Base-by-base conservation (phyloP, 2,797 vertebrate species). In the Glossophaga mutica region DNA sequence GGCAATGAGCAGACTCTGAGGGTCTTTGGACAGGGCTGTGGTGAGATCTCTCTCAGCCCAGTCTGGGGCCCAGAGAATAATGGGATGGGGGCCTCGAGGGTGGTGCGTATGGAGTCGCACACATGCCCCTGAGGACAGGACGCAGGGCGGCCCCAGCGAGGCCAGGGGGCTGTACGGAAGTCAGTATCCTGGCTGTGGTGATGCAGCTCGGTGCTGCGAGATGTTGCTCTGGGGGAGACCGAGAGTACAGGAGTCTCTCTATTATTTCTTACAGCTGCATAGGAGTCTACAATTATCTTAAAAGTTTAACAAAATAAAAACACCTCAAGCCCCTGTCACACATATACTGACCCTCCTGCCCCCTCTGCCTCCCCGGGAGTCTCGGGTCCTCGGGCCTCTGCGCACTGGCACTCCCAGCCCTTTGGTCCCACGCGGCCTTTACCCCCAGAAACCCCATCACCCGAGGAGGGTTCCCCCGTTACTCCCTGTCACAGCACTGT, bases 141-240 rank as follows among this genome's bases (percentile, higher is more conserved):
- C 29, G 29, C 16, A 1, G 11, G 16, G 21, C 34, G 14, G 42
- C 3, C 16, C 19, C 34, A 59, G 18, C 19, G 14, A 70, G 4
- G 3, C 14, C 16, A 6, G 62, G 0, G n/a, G 37, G 0, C 5
- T 4, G 5, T 9, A 42, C 3, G n/a, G 1, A 7, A 0, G 57
- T 39, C 73, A 37, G 0, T 1, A 24, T 24, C 77, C 34, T 9
- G 34, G 62, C 5, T n/a, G 29, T 3, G 86, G 48, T 21, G 42
- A 0, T 5, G 14, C 42, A 29, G 15, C 9, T 7, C 2, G 9
- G 34, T 57, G 34, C 42, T 32, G 4, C 22, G 24, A 68, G 19
- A 16, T 2, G 39, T 29, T 4, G 9, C n/a, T 18, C 7, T 22
- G 0, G 19, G 34, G 16, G n/a, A 34, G 76, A 19, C 62, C 3